These are phyloP conservation scores for Pyxicephalus adspersus DNA, from an alignment of 2,113 vertebrate genomes.

Conservation along the genomic window DNA sequence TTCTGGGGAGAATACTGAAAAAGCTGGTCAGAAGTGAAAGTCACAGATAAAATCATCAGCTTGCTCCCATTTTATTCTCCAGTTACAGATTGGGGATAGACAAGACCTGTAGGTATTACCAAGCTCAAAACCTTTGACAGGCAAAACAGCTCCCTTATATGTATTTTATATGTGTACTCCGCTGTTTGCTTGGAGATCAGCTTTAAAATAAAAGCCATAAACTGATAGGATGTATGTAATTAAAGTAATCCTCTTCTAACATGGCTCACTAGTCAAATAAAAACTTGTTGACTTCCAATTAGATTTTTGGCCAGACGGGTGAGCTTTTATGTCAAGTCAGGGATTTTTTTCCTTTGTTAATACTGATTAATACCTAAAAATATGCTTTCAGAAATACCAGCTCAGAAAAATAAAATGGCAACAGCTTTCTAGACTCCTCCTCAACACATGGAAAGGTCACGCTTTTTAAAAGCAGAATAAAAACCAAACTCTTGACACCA, in stretches of 20 bases:
- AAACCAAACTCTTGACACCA: not conserved
- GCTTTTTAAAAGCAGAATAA: not conserved
- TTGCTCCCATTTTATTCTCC: no score
- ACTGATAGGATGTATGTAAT: constrained; percentile 16
- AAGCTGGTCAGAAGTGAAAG: no score
- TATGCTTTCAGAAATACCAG: constrained; percentile 3
- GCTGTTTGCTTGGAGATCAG: not conserved
- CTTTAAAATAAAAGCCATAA: constrained; percentile 11
- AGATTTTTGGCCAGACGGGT: constrained; percentile 6
- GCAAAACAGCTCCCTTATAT: no score
- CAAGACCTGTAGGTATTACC: no score
- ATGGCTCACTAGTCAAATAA: constrained; percentile 1
- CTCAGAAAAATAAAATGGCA: not conserved
- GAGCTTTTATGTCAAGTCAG: not conserved
- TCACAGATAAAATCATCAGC: no score
- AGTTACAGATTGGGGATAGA: no score
- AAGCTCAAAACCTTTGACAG: no score
- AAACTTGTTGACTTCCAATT: constrained; percentile 11
- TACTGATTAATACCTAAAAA: constrained; percentile 6
- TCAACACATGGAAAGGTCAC: constrained; percentile 16
- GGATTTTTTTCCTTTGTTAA: not conserved
- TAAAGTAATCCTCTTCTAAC: not conserved
- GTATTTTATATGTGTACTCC: not conserved
- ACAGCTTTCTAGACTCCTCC: constrained; percentile 16
- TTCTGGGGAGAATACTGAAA: no score